These are phyloP conservation scores for Paradoxurus hermaphroditus DNA, from an alignment of 2,113 vertebrate genomes.

Conservation along the genomic window DNA sequence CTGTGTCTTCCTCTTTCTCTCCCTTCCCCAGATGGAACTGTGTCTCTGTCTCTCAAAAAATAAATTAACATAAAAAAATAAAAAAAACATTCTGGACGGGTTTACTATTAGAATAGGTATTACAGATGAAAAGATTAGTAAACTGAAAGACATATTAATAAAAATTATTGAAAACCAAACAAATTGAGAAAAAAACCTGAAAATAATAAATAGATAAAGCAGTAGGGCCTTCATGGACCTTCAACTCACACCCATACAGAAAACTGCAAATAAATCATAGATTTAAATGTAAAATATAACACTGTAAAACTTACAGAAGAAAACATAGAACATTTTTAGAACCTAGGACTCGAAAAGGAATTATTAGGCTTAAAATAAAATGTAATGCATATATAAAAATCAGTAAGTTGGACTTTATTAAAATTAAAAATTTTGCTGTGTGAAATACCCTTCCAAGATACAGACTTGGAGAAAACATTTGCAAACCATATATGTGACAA, in stretches of 20 bases:
- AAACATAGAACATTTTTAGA: background rate
- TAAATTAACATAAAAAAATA: no score
- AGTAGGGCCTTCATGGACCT: background rate
- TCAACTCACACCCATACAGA: background rate
- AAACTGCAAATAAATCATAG: background rate
- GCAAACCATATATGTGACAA: background rate
- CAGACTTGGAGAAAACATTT: background rate
- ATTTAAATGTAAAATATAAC: background rate
- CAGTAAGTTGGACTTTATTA: background rate
- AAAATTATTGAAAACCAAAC: background rate
- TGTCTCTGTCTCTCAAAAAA: no score
- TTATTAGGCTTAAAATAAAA: background rate
- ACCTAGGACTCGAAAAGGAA: background rate
- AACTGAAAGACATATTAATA: background rate
- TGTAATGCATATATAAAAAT: background rate
- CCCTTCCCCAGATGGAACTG: no score
- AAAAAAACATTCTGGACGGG: background rate
- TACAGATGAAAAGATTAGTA: background rate
- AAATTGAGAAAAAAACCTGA: background rate
- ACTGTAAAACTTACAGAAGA: background rate
- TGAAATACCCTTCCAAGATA: background rate
- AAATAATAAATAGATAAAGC: background rate
- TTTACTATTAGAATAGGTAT: background rate
- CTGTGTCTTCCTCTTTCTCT: no score
- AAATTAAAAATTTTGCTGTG: background rate